phyloP scores from a whole-genome alignment of 2,797 vertebrate species.

The Acipenser transmontanus region DNA sequence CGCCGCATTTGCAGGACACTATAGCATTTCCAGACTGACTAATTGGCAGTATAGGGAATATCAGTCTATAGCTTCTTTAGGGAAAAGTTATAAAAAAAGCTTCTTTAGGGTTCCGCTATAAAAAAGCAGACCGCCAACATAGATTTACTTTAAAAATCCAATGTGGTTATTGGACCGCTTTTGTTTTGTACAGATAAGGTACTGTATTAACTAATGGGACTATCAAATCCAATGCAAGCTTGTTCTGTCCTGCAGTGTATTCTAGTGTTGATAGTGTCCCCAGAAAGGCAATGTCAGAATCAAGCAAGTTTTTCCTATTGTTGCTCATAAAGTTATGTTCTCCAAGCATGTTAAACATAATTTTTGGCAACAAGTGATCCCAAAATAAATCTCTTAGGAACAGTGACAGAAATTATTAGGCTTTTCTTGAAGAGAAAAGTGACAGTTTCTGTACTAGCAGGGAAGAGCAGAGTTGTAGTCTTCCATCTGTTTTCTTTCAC shows the following conservation, averaged over 20 bases:
- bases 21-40: background rate
- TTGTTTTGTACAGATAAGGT: background rate
- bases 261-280: background rate
- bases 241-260: background rate
- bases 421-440: background rate
- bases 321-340: conserved; percentile 5
- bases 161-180: background rate
- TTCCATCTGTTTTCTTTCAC: background rate
- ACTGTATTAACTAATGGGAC: background rate
- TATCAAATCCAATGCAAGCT: background rate
- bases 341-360: conserved; percentile 10
- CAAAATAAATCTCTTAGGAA: background rate
- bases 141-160: background rate
- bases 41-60: background rate
- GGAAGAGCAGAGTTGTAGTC: background rate
- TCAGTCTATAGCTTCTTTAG: background rate
- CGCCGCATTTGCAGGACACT: background rate
- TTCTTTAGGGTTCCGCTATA: background rate
- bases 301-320: background rate
- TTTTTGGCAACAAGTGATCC: background rate
- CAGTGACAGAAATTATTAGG: background rate
- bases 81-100: background rate
- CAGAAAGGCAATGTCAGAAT: background rate
- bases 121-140: background rate
- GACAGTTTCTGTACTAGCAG: conserved; percentile 1